phyloP scores from a whole-genome alignment of 2,888 invertebrate species.

The Synergus japonicus region DNA sequence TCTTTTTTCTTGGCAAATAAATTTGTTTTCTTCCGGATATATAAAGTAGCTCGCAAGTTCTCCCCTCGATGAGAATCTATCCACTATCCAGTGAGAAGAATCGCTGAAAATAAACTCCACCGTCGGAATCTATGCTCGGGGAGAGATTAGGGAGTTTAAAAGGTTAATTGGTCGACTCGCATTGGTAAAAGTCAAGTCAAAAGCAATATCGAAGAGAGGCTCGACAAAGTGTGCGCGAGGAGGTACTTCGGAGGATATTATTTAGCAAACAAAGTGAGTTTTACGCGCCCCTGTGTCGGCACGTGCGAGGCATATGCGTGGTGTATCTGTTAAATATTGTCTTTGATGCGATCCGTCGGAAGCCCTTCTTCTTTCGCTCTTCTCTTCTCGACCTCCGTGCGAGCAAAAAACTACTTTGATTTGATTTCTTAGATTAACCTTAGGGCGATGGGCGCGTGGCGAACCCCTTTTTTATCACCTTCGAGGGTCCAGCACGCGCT shows the following conservation, averaged over 20 bases:
- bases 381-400: slow-evolving; percentile 48
- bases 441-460: slow-evolving; percentile 72
- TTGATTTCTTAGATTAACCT: slow-evolving; percentile 75
- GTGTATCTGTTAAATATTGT: slow-evolving; percentile 74
- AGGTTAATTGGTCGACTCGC: slow-evolving; percentile 32
- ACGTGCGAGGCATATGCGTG: slow-evolving; percentile 76
- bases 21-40: not conserved
- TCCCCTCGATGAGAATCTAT: slow-evolving; percentile 26
- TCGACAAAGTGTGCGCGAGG: slow-evolving; percentile 50
- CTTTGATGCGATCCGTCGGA: slow-evolving; percentile 76
- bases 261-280: slow-evolving; percentile 76
- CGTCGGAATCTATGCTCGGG: slow-evolving; percentile 16
- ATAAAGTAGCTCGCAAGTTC: slow-evolving; percentile 7
- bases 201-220: slow-evolving; percentile 39
- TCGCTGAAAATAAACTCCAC: slow-evolving; percentile 24
- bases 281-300: slow-evolving; percentile 71
- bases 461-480: slow-evolving; percentile 63
- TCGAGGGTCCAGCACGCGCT: slow-evolving; percentile 71
- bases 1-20: slow-evolving; percentile 2
- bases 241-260: slow-evolving; percentile 69
- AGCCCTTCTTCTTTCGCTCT: slow-evolving; percentile 62
- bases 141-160: slow-evolving; percentile 21
- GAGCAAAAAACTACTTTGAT: slow-evolving; percentile 72
- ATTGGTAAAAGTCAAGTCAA: slow-evolving; percentile 19
- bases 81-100: slow-evolving; percentile 1